Evolutionary conservation across 2,113 vertebrate genomes (phyloP).

Genomic region (Dryoscopus gambensis): DNA sequence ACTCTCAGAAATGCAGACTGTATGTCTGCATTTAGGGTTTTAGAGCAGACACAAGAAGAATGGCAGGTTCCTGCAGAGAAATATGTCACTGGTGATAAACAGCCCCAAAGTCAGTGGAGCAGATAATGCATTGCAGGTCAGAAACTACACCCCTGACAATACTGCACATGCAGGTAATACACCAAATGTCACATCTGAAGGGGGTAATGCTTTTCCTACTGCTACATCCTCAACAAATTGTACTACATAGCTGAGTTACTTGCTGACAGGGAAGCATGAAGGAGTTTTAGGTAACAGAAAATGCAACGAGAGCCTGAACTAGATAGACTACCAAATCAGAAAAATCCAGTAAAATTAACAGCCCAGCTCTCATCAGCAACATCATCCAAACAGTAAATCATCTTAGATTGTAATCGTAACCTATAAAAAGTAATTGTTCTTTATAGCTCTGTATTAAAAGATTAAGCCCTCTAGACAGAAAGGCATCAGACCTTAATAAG

Average conservation of each 20-base stretch:
- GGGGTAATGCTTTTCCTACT: conserved; percentile 26
- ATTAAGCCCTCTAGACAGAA: conserved; percentile 23
- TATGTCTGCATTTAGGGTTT: conserved; percentile 25
- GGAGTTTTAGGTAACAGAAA: conserved; percentile 21
- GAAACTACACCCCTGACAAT: conserved; percentile 60
- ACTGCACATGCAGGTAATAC: conserved; percentile 40
- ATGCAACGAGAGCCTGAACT: not conserved
- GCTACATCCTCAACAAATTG: conserved; percentile 56
- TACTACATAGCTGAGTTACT: conserved; percentile 14
- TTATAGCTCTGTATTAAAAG: conserved; percentile 12
- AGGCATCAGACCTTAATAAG: conserved; percentile 20
- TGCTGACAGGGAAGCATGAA: conserved; percentile 13
- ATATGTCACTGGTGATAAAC: conserved; percentile 59
- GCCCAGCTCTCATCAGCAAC: not conserved
- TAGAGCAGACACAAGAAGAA: conserved; percentile 50
- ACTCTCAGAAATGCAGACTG: conserved; percentile 2
- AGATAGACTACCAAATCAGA: not conserved
- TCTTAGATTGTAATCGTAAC: not conserved
- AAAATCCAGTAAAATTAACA: not conserved
- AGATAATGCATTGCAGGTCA: conserved; percentile 67
- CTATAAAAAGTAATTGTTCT: conserved; percentile 38
- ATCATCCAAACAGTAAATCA: conserved; percentile 4
- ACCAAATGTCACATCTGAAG: conserved; percentile 57
- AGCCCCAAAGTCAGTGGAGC: conserved; percentile 54
- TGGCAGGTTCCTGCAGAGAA: conserved; percentile 51